Conservation (phyloP, 2,113 vertebrate species). For the Calcarius ornatus region DNA sequence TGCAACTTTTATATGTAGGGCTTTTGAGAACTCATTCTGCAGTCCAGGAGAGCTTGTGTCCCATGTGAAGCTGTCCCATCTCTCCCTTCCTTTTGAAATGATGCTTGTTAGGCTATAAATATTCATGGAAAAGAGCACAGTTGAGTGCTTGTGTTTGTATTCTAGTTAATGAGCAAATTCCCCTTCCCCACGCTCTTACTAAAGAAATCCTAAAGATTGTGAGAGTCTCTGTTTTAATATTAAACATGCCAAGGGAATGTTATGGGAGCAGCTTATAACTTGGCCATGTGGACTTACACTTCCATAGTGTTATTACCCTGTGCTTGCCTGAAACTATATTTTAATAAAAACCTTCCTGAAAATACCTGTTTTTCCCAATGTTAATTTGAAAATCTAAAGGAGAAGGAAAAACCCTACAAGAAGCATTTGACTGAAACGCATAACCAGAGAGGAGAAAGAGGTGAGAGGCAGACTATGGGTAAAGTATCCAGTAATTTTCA, state of each 20-base stretch:
- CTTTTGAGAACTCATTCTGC: background rate
- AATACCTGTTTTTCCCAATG: background rate
- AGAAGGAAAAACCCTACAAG: background rate
- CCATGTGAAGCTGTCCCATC: background rate
- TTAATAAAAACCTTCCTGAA: background rate
- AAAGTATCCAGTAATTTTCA: background rate
- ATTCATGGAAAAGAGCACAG: background rate
- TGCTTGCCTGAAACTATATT: background rate
- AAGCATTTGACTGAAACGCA: background rate
- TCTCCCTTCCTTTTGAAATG: background rate
- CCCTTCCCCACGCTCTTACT: rapidly evolving
- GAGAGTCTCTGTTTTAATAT: background rate
- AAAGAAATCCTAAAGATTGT: background rate
- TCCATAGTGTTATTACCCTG: background rate
- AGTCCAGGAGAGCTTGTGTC: background rate
- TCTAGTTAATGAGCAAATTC: background rate
- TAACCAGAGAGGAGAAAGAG: background rate
- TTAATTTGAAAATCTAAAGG: background rate
- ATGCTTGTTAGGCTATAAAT: background rate
- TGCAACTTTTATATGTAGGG: background rate
- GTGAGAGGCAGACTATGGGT: background rate
- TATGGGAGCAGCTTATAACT: background rate
- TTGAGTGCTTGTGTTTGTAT: background rate
- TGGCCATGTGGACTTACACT: background rate
- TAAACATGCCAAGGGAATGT: background rate